Evolutionary conservation across 2,797 vertebrate species (phyloP).

Genomic region (Gadopsis bispinosus): DNA sequence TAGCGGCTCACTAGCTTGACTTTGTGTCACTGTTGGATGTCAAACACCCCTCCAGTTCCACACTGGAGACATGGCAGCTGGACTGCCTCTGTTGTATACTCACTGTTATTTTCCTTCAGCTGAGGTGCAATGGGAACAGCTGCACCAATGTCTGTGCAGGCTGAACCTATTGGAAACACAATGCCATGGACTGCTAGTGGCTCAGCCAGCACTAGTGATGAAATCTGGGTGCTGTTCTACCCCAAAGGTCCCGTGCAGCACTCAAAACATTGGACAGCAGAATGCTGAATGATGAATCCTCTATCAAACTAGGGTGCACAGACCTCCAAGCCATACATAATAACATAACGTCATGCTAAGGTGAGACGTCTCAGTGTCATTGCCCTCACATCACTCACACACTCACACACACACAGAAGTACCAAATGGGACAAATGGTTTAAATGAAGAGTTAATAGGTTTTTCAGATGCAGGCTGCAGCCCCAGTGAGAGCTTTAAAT

Average conservation of each 20-base stretch:
- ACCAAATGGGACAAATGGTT: slow-evolving; percentile 71
- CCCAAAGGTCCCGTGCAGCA: slow-evolving; percentile 8
- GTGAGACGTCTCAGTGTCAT: slow-evolving; percentile 38
- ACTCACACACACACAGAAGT: slow-evolving; percentile 24
- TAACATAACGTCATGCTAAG: slow-evolving; percentile 63
- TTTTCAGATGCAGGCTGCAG: slow-evolving; percentile 83
- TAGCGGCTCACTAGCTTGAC: slow-evolving; percentile 25
- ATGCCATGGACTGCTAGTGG: slow-evolving; percentile 10
- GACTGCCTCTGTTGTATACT: slow-evolving; percentile 17
- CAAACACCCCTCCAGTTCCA: slow-evolving; percentile 22
- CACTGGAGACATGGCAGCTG: slow-evolving; percentile 23
- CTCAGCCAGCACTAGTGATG: slow-evolving; percentile 10
- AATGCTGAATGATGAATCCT: background rate
- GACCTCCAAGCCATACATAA: slow-evolving; percentile 14
- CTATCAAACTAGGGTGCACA: slow-evolving; percentile 1
- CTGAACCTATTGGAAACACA: slow-evolving; percentile 16
- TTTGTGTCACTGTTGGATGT: slow-evolving; percentile 34
- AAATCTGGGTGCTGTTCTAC: slow-evolving; percentile 15
- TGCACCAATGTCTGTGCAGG: background rate
- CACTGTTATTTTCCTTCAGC: background rate
- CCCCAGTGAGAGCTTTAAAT: slow-evolving; percentile 85
- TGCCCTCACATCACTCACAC: slow-evolving; percentile 19
- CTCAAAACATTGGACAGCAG: slow-evolving; percentile 20
- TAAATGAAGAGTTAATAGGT: slow-evolving; percentile 84
- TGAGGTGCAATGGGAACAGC: slow-evolving; percentile 12